Evolutionary conservation across 1,140 invertebrate genomes (phyloP).

Genomic region (Macrobrachium rosenbergii): DNA sequence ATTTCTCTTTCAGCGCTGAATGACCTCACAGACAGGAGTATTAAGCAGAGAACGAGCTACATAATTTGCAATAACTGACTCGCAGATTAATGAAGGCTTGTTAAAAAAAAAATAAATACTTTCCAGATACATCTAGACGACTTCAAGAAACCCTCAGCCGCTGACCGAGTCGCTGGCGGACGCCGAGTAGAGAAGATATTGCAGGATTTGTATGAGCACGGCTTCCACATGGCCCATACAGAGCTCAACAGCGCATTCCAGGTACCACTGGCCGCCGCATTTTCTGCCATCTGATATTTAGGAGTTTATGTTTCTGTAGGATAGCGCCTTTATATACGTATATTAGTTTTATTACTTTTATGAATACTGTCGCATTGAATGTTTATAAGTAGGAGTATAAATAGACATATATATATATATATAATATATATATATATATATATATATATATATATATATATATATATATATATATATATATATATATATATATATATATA

Average conservation of each 20-base stretch:
- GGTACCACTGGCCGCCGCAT: conserved; percentile 20
- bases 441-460: too few species aligned
- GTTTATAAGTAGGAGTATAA: not conserved
- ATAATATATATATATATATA: not conserved
- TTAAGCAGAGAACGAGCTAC: too few species aligned
- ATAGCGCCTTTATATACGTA: too few species aligned
- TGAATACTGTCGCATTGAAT: too few species aligned
- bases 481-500: too few species aligned
- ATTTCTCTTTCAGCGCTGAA: too few species aligned
- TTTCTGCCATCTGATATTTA: too few species aligned
- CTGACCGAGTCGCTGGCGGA: conserved; percentile 34
- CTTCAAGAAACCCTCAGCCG: conserved; percentile 31
- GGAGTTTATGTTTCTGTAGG: too few species aligned
- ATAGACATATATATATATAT: not conserved
- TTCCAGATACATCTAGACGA: conserved; percentile 56
- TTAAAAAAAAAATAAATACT: not conserved
- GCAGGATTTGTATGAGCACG: conserved; percentile 24
- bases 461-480: too few species aligned
- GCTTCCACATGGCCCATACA: conserved; percentile 58
- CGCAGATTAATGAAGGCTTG: not conserved
- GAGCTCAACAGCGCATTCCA: conserved; percentile 55
- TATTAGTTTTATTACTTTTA: too few species aligned
- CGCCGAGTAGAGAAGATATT: conserved; percentile 49
- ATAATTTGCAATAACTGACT: not conserved
- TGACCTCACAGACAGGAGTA: too few species aligned